phyloP scores from a whole-genome alignment of 2,113 vertebrate species.

The Prunella himalayana region DNA sequence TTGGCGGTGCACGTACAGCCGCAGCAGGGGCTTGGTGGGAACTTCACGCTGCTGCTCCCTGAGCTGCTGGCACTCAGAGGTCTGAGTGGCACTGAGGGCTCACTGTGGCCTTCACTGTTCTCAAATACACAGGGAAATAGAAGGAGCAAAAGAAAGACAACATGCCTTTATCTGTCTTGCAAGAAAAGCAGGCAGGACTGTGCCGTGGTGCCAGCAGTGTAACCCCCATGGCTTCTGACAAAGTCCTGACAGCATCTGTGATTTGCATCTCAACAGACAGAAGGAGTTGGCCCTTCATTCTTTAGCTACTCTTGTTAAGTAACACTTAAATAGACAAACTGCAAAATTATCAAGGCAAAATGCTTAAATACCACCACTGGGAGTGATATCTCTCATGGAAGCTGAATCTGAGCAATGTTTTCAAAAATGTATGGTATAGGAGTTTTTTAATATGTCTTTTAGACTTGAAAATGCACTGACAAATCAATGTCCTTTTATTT shows the following conservation, averaged over 20 bases:
- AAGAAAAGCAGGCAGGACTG: not conserved
- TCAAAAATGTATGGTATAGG: not conserved
- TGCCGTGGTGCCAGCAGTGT: not conserved
- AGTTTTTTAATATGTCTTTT: not conserved
- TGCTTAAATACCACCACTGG: not conserved
- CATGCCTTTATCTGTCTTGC: not conserved
- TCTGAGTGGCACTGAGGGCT: not conserved
- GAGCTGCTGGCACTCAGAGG: not conserved
- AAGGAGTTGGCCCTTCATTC: accelerated
- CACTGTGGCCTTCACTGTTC: accelerated
- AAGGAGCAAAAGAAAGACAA: not conserved
- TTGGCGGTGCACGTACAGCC: accelerated
- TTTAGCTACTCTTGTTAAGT: not conserved
- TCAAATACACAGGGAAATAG: not conserved
- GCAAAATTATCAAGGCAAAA: not conserved
- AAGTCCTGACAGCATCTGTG: not conserved
- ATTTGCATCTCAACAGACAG: not conserved
- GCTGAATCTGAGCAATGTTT: not conserved
- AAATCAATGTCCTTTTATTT: not conserved
- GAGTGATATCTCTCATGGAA: not conserved
- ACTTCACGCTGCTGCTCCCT: accelerated
- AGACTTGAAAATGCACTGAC: not conserved
- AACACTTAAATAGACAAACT: not conserved
- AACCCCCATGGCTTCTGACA: not conserved
- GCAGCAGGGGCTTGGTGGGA: accelerated